Evolutionary conservation across 2,113 vertebrate genomes (phyloP), one percentile per base, ranked within the genome.

Genomic region (Phrynosoma platyrhinos): DNA sequence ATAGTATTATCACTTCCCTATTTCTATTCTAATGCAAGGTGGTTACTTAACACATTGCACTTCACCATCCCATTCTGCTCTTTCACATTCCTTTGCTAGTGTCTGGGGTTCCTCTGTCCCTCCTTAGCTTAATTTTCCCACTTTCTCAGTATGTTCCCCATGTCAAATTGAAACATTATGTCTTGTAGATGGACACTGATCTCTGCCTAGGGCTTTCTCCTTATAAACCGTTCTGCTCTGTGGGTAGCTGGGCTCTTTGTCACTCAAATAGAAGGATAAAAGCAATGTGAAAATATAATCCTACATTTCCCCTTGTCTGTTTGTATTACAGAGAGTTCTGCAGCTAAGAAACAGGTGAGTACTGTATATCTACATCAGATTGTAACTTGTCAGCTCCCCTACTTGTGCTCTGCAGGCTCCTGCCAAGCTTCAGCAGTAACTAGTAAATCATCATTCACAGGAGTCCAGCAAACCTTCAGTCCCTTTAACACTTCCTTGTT

Each of bases 401-500:
- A 87, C 58, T 47, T 89, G 76, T 71, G 74, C 72, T 72, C 52
- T 1, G 0, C 27, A 55, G 18, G 72, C 0, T 0, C 32, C 55
- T 87, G 82, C 30, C 87, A 91, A 87, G 53, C 68, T 82, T 55
- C 69, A 42, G 47, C n/a, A 1, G 40, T 42, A 84, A 92, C 74
- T 87, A 91, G 18, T 71, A 89, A 89, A 89, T 81, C 84, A 88
- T 89, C 79, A 82, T 72, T 93, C 4, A 0, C 82, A 88, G 42
- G 62, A 89, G 80, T 52, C 55, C 83, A 71, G 42, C 62, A 27
- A 75, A 90, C 80, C 91, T 91, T 23, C 21, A 89, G 36, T 79
- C 85, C 84, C 89, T 21, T 69, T 90, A 84, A 58, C 1, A 0
- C 20, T 79, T 91, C 90, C 86, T 85, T 68, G 1, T 92, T 83